phyloP scores from a whole-genome alignment of 2,888 invertebrate species.

The Smittia aterrima region DNA sequence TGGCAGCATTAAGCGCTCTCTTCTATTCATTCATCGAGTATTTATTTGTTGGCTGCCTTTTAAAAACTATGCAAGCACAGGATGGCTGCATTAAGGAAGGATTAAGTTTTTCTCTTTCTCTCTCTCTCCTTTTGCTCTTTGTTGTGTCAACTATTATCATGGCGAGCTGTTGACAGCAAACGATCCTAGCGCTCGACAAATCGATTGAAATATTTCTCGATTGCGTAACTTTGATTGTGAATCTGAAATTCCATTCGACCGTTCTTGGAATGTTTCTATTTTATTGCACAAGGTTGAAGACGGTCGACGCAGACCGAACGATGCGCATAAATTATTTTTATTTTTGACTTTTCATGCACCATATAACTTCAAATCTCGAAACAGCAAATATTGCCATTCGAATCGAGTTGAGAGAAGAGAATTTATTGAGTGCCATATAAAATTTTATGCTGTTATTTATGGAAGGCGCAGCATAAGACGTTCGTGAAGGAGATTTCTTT shows the following conservation, averaged over 20 bases:
- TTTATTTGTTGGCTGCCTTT: slow-evolving; percentile 25
- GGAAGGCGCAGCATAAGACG: slow-evolving; percentile 15
- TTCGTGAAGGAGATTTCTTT: not conserved
- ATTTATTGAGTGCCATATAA: slow-evolving; percentile 40
- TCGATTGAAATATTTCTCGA: slow-evolving; percentile 13
- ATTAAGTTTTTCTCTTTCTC: slow-evolving; percentile 29
- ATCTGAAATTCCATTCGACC: not conserved
- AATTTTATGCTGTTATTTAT: slow-evolving; percentile 41
- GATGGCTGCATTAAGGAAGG: slow-evolving; percentile 41
- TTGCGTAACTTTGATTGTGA: not conserved
- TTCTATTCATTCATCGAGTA: slow-evolving; percentile 30
- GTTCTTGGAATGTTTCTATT: not conserved
- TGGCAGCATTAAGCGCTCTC: not conserved
- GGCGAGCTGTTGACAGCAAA: slow-evolving; percentile 25
- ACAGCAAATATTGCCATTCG: not conserved
- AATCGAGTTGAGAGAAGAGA: slow-evolving; percentile 2
- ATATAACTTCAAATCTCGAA: not conserved
- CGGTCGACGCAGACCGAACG: not conserved
- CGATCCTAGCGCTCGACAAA: no score
- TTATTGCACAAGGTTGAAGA: not conserved
- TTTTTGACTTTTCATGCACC: slow-evolving; percentile 26
- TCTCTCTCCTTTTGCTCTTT: slow-evolving; percentile 15
- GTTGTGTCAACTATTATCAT: slow-evolving; percentile 26
- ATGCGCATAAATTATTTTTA: slow-evolving; percentile 35
- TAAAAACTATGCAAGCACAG: slow-evolving; percentile 20